These are phyloP conservation scores for Chironex yamaguchii DNA, from an alignment of 30 jellyfish, hydroid and myxozoan genomes.

Conservation along the genomic window DNA sequence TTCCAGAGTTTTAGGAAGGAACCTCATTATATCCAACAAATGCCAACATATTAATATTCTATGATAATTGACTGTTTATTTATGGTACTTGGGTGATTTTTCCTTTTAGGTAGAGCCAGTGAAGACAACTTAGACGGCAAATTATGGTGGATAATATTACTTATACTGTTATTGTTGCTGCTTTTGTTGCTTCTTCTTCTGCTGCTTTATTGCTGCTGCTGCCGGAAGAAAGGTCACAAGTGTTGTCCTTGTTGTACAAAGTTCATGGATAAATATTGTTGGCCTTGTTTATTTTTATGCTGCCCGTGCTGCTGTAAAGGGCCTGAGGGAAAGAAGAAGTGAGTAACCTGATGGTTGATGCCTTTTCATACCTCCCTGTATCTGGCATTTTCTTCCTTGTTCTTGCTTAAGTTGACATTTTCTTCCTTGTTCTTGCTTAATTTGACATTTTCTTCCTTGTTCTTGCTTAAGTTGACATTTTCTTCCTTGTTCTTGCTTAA, in stretches of 20 bases:
- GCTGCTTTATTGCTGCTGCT: constrained; percentile 87
- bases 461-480: no score
- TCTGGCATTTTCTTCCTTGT: background rate
- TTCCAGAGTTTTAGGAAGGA: no score
- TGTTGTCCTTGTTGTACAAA: constrained; percentile 89
- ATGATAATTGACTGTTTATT: no score
- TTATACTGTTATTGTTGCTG: constrained; percentile 75
- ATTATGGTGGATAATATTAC: constrained; percentile 95
- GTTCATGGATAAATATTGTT: constrained; percentile 70
- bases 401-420: no score
- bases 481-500: no score
- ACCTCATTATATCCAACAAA: no score
- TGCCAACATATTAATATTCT: no score
- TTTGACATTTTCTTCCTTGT: background rate
- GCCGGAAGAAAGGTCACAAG: constrained; percentile 76
- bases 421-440: background rate
- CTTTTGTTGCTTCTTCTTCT: constrained; percentile 81
- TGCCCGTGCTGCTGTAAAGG: constrained; percentile 94
- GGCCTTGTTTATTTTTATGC: constrained; percentile 78
- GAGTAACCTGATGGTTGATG: background rate
- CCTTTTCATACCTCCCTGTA: background rate
- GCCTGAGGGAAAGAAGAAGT: constrained; percentile 41
- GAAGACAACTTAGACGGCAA: constrained; percentile 75
- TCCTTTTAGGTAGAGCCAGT: background rate
- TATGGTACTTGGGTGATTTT: constrained; percentile 9